Base-by-base conservation (phyloP, 2,113 vertebrate species). In the Sebastes schlegelii region DNA sequence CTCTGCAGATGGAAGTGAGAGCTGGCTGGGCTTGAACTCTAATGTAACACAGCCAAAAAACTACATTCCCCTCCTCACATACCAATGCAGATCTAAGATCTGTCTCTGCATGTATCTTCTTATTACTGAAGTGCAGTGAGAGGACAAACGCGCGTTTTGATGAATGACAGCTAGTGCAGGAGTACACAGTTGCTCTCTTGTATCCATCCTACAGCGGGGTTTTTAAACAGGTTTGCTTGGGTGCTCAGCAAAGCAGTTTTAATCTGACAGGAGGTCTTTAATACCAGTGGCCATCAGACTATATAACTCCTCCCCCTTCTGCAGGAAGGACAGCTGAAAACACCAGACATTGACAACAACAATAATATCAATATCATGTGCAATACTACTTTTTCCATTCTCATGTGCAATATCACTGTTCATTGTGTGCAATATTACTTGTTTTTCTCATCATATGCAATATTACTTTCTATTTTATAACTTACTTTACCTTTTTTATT, bases 91-190 rank as follows among this genome's bases (percentile, higher is more conserved):
- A 90, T 84, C 75, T 84, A 17, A 85, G 89, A 93, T 94, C 86
- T 94, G 94, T 89, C 93, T 84, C 86, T 94, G 93, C 95, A 92
- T 66, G 92, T 75, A 88, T 84, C 63, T 60, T 57, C 64, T 73
- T 62, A 84, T 76, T 45, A 65, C 78, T 71, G 51, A 68, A 83
- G 74, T 60, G 76, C 55, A 78, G 69, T 76, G 68, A 49, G 16
- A 83, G 45, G 65, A 85, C 43, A 61, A 75, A 49, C 17, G 52
- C 21, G 62, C 62, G 60, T 67, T 85, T 61, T 69, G 45, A 84
- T 87, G 87, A 87, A 84, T 90, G 90, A 84, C 78, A 63, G 83
- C 46, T 12, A 4, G 43, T 21, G 71, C 48, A 77, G 52, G 26
- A 40, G 58, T 49, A 45, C 54, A 80, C 68, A 26, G 34, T 60